Percentiles rank a stretch among this genome's conserved stretches.
These are phyloP conservation scores for Petromus typicus DNA, from an alignment of 2,113 vertebrate genomes.

Conservation along the genomic window DNA sequence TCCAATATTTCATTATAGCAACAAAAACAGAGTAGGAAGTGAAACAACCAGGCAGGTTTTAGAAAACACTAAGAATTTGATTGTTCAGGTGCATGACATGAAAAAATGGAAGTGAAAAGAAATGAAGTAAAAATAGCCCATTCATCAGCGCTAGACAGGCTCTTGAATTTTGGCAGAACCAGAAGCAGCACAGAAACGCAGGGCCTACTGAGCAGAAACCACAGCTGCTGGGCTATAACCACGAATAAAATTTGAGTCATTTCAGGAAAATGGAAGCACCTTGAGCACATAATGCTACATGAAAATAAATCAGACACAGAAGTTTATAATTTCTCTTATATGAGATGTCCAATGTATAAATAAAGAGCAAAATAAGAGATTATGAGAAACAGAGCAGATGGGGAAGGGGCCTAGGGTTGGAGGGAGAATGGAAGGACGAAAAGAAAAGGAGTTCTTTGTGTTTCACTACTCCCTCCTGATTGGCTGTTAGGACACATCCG, in stretches of 20 bases:
- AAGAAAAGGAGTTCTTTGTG: background rate
- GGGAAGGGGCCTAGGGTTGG: background rate
- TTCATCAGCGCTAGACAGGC: background rate
- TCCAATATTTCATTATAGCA: background rate
- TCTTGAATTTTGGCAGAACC: slow-evolving; percentile 4
- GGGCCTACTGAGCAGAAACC: background rate
- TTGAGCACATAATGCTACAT: background rate
- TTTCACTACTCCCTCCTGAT: background rate
- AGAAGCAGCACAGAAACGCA: background rate
- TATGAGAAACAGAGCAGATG: background rate
- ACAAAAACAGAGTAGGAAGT: background rate
- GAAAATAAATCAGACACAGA: background rate
- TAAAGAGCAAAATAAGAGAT: background rate
- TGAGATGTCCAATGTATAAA: background rate
- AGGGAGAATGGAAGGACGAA: background rate
- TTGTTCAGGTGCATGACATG: background rate
- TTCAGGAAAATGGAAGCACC: background rate
- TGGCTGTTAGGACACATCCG: background rate
- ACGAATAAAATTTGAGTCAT: background rate
- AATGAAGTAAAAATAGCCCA: background rate
- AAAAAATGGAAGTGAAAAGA: background rate
- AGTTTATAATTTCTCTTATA: background rate
- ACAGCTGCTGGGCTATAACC: background rate
- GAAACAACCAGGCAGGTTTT: background rate
- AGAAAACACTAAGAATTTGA: background rate